Conservation (phyloP, 2,113 vertebrate genomes). For the Laticauda colubrina region DNA sequence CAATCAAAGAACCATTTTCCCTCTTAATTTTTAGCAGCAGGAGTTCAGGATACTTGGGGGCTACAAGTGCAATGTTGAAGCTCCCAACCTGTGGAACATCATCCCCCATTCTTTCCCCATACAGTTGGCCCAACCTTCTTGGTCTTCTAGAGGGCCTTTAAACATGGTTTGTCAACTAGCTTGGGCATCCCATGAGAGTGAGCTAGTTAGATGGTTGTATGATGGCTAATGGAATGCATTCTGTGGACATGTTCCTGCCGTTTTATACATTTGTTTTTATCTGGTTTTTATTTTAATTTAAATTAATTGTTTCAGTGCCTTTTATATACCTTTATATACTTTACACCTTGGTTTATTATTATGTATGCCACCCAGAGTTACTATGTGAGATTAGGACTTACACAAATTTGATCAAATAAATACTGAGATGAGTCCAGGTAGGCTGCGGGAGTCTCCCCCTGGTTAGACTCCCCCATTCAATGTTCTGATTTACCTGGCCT, state of each 20-base stretch:
- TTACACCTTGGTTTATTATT: neutral
- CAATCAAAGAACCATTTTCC: neutral
- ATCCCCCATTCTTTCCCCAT: neutral
- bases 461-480: neutral
- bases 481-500: neutral
- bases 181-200: neutral
- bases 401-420: neutral
- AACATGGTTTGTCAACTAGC: neutral
- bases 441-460: neutral
- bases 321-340: neutral
- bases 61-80: neutral
- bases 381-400: neutral
- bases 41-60: neutral
- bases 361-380: neutral
- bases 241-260: neutral
- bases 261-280: neutral
- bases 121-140: neutral
- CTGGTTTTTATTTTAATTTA: neutral
- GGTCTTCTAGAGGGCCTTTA: neutral
- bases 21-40: neutral
- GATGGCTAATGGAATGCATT: neutral
- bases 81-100: neutral
- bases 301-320: neutral
- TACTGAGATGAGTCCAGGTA: neutral
- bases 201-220: neutral